Evolutionary conservation across 2,797 vertebrate species (phyloP).

Genomic region (Poecilia gillii): DNA sequence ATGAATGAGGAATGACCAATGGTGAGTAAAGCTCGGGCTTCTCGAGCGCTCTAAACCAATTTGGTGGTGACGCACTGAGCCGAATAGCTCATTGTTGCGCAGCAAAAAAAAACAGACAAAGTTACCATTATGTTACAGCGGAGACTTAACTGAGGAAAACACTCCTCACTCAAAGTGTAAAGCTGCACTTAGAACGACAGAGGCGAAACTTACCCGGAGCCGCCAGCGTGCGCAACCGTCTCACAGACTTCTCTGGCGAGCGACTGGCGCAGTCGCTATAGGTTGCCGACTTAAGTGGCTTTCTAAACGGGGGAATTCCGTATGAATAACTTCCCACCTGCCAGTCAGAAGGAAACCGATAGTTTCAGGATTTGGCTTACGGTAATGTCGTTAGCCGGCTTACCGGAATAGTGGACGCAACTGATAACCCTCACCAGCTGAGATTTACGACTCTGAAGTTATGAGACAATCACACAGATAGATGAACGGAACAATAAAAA

Average conservation of each 20-base stretch:
- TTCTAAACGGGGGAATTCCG: slow-evolving; percentile 58
- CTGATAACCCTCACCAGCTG: not conserved
- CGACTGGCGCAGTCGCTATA: slow-evolving; percentile 27
- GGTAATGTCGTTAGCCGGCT: slow-evolving; percentile 1
- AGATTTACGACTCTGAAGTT: not conserved
- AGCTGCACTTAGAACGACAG: not conserved
- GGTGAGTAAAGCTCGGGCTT: slow-evolving; percentile 68
- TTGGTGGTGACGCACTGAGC: slow-evolving; percentile 44
- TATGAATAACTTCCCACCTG: slow-evolving; percentile 37
- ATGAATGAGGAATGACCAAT: slow-evolving; percentile 84
- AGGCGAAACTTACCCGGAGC: slow-evolving; percentile 49
- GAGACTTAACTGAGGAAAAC: not conserved
- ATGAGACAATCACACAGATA: not conserved
- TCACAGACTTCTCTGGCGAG: slow-evolving; percentile 16
- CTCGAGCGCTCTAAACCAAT: not conserved
- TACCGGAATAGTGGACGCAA: not conserved
- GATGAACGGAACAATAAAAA: not conserved
- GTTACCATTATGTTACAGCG: not conserved
- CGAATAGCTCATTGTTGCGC: not conserved
- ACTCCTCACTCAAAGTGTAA: not conserved
- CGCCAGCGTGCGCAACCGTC: slow-evolving; percentile 35
- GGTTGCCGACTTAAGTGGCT: not conserved
- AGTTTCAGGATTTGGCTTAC: slow-evolving; percentile 32
- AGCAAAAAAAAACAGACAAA: not conserved
- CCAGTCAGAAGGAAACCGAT: slow-evolving; percentile 69